Evolutionary conservation across 1,140 invertebrate genomes (phyloP).

Genomic region (Musca domestica): DNA sequence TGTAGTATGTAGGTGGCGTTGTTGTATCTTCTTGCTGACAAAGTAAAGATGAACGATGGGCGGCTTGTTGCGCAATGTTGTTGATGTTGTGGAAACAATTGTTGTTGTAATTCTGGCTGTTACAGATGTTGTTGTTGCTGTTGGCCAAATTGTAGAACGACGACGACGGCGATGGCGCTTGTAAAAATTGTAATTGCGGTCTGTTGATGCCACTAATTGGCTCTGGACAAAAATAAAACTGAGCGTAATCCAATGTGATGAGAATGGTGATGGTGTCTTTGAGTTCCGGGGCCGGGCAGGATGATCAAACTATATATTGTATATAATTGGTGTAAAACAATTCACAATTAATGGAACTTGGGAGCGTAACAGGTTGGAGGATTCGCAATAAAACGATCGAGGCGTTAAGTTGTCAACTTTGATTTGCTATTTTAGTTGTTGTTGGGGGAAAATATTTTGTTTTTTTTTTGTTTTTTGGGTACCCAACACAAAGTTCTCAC

Average conservation of each 20-base stretch:
- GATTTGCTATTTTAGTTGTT: no score
- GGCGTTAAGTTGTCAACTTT: no score
- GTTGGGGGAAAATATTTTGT: no score
- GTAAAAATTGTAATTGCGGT: slow-evolving; percentile 27
- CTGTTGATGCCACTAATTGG: slow-evolving; percentile 48
- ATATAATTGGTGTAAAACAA: no score
- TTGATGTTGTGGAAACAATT: slow-evolving; percentile 5
- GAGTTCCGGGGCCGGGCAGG: no score
- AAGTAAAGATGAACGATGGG: slow-evolving; percentile 7
- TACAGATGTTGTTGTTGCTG: slow-evolving; percentile 23
- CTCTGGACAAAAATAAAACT: slow-evolving; percentile 53
- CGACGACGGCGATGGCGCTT: slow-evolving; percentile 16
- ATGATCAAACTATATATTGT: no score
- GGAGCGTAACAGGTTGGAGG: no score
- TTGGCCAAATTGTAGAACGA: slow-evolving; percentile 20
- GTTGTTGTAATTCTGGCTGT: slow-evolving; percentile 16
- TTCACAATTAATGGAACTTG: no score
- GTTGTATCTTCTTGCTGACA: slow-evolving; percentile 33
- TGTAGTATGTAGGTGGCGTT: slow-evolving; percentile 41
- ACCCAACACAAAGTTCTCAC: no score
- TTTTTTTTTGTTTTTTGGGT: no score
- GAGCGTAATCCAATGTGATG: slow-evolving; percentile 54
- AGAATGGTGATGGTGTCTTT: slow-evolving; percentile 4
- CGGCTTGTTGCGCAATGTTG: slow-evolving; percentile 6
- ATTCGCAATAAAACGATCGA: no score